Conservation (phyloP, 2,113 vertebrate species). For the Isurus oxyrinchus region DNA sequence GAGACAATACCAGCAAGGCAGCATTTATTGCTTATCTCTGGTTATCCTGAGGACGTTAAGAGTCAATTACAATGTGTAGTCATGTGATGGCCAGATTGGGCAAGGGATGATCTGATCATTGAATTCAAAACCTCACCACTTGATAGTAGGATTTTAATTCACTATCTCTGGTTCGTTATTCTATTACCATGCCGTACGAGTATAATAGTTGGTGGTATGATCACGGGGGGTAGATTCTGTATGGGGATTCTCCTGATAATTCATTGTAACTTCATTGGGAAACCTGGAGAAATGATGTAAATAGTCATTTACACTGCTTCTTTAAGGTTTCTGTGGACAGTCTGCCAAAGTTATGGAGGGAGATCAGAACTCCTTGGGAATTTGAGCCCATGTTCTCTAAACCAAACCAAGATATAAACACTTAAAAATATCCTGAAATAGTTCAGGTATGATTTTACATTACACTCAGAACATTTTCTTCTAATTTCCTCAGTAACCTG, state of each 20-base stretch:
- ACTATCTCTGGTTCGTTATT: neutral
- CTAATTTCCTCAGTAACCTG: slow-evolving; percentile 69
- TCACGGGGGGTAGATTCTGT: neutral
- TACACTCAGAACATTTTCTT: neutral
- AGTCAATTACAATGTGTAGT: neutral
- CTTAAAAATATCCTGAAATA: neutral
- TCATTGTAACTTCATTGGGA: neutral
- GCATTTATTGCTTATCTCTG: neutral
- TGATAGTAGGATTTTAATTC: neutral
- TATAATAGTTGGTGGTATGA: neutral
- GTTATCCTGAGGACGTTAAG: neutral
- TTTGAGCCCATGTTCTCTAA: neutral
- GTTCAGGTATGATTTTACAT: neutral
- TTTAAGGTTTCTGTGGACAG: neutral
- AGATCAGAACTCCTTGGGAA: neutral
- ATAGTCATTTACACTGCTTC: neutral
- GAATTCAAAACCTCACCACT: neutral
- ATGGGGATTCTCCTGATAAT: neutral
- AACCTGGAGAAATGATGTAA: neutral
- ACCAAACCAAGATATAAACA: neutral
- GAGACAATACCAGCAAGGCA: neutral
- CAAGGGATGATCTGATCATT: neutral
- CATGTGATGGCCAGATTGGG: too few species aligned
- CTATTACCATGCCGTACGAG: neutral
- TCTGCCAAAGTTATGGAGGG: neutral